These are phyloP conservation scores for Cephus pulcher DNA, from an alignment of 2,888 invertebrate species.

Conservation along the genomic window DNA sequence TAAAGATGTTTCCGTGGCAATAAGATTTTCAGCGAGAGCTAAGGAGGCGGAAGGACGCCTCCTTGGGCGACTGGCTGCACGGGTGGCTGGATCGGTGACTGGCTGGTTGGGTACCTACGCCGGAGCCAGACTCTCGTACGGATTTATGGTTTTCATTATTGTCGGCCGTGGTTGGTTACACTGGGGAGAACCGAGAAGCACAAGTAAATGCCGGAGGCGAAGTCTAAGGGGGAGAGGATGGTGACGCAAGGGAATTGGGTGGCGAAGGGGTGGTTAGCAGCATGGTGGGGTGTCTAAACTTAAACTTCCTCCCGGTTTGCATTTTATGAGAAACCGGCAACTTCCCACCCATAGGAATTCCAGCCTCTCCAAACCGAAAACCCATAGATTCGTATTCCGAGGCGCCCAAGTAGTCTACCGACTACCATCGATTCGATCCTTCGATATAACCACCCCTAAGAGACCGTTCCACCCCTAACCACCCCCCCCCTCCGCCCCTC, in stretches of 20 bases:
- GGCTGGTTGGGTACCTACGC: slow-evolving; percentile 69
- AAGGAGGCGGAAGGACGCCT: slow-evolving; percentile 14
- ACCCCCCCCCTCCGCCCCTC: background rate
- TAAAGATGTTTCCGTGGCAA: slow-evolving; percentile 46
- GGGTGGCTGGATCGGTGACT: slow-evolving; percentile 64
- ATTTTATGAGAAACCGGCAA: slow-evolving; percentile 60
- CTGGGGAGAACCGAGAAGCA: slow-evolving; percentile 24
- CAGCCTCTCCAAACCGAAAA: slow-evolving; percentile 43
- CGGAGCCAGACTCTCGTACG: slow-evolving; percentile 70
- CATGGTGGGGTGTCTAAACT: slow-evolving; percentile 46
- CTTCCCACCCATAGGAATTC: slow-evolving; percentile 51
- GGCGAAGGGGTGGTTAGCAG: slow-evolving; percentile 17
- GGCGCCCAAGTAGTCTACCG: slow-evolving; percentile 16
- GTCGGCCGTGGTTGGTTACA: slow-evolving; percentile 73
- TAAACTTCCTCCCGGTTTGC: slow-evolving; percentile 62
- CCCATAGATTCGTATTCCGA: slow-evolving; percentile 44
- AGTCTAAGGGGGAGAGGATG: slow-evolving; percentile 25
- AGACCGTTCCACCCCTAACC: background rate
- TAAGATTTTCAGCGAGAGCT: slow-evolving; percentile 38
- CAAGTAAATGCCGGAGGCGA: slow-evolving; percentile 27
- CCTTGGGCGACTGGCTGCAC: slow-evolving; percentile 69
- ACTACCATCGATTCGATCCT: slow-evolving; percentile 14
- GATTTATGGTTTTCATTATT: slow-evolving; percentile 78
- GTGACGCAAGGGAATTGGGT: slow-evolving; percentile 22
- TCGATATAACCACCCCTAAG: background rate